phyloP scores from a whole-genome alignment of 2,797 vertebrate species.

The Labroides dimidiatus region DNA sequence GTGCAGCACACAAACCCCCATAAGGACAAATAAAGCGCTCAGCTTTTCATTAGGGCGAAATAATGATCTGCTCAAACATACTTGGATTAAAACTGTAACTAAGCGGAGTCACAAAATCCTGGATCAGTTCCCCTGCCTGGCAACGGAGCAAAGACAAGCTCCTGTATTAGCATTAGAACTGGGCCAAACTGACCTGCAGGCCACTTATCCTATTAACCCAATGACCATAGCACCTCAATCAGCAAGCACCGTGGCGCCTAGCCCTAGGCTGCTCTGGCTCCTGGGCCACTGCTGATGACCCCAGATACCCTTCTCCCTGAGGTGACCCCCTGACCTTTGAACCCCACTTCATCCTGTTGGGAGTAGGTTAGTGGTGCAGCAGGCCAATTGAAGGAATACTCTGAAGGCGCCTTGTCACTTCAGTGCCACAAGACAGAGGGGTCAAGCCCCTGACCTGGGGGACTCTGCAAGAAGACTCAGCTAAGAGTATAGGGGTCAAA shows the following conservation, averaged over 20 bases:
- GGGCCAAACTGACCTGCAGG: constrained; percentile 74
- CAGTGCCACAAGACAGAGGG: constrained; percentile 46
- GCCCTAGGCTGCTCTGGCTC: constrained; percentile 45
- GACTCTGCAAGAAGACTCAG: constrained; percentile 43
- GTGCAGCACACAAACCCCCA: background rate
- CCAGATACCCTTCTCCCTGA: constrained; percentile 72
- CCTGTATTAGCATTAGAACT: constrained; percentile 77
- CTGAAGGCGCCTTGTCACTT: constrained; percentile 56
- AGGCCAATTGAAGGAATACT: constrained; percentile 56
- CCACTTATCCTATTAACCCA: constrained; percentile 83
- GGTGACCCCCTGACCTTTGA: constrained; percentile 70
- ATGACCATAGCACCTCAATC: constrained; percentile 72
- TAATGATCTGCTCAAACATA: constrained; percentile 40
- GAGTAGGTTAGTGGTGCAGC: constrained; percentile 67
- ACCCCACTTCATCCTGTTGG: constrained; percentile 67
- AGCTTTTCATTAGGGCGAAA: constrained; percentile 3
- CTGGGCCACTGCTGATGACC: constrained; percentile 72
- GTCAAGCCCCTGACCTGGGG: constrained; percentile 62
- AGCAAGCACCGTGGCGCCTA: constrained; percentile 67
- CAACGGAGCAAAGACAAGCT: constrained; percentile 63
- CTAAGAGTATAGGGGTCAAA: constrained; percentile 53
- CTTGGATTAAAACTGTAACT: constrained; percentile 71
- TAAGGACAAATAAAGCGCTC: background rate
- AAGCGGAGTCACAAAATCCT: constrained; percentile 48
- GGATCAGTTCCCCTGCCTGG: constrained; percentile 54